Base-by-base conservation (phyloP, 2,797 vertebrate species). In the Heteromormyrus szaboi region DNA sequence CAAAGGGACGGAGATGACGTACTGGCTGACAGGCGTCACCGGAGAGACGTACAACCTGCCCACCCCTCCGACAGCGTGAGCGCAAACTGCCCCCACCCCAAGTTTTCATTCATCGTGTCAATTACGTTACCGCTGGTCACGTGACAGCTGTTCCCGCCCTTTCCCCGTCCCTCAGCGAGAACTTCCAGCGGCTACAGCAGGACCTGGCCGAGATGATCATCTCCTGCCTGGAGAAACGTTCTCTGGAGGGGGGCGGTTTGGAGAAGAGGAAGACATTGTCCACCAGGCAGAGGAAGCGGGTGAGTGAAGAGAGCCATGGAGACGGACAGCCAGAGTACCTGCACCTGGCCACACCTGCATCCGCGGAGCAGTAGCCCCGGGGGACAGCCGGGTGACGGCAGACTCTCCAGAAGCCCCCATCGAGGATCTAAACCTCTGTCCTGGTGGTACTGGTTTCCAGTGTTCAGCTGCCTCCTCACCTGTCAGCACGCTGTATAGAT, bases 1-100 rank as follows among this genome's bases (percentile, higher is more conserved):
- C 59, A 98, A 96, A 96, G 98, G 98, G 83, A 98, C 97, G 87
- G 97, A 98, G 93, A 95, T 96, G 91, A 99, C 98, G 0, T 99
- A 98, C 94, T 99, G 98, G 98, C 93, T 99, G 93, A 99, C 96
- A 0, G 98, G 98, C 5, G 94, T 96, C 54, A 97, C 95, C 2
- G 97, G 97, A 68, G 93, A 95, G 79, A 93, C 97, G 68, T 97
- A 97, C 93, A 97, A 95, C 91, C 95, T 99, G 89, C 97, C 97
- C 0, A 95, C 94, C 2, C 97, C 98, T 48, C 98, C 98, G 0
- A 97, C 98, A 90, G 97, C 92, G 98, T 99, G 96, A 99, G 98
- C 95, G 3, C n/a, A 0, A 87, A 9, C 19, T 44, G 88, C 29
- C 17, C 88, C 11, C 83, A 4, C 54, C 17, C 50, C 2, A 0